Evolutionary conservation across 1,140 invertebrate species (phyloP).

Genomic region (Drosophila parvula): DNA sequence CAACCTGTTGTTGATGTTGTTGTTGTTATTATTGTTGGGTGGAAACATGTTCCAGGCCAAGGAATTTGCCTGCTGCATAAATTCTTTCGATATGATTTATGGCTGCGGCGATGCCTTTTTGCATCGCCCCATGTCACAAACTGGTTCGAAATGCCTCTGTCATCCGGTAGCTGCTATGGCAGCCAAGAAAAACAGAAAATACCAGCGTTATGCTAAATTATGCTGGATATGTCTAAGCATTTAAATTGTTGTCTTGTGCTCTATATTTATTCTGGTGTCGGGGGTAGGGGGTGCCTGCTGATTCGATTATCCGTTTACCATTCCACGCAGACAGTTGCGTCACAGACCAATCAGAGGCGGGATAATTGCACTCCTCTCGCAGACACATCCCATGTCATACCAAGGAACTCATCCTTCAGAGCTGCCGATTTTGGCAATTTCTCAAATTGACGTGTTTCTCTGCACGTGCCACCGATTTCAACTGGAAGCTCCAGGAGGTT

Average conservation of each 20-base stretch:
- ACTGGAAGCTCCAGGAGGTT: not conserved
- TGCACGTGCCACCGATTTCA: conserved; percentile 33
- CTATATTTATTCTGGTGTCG: conserved; percentile 29
- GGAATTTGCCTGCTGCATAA: conserved; percentile 74
- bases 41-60: conserved; percentile 56
- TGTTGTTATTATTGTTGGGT: too few species aligned
- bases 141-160: conserved; percentile 64
- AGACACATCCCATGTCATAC: conserved; percentile 7
- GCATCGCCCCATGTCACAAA: conserved; percentile 39
- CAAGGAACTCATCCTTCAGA: not conserved
- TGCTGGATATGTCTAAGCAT: conserved; percentile 16
- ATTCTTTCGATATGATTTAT: conserved; percentile 75
- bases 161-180: conserved; percentile 52
- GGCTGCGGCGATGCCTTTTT: conserved; percentile 12
- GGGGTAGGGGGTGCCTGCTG: not conserved
- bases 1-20: conserved; percentile 63
- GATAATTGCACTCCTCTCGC: conserved; percentile 25
- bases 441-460: conserved; percentile 31
- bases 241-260: conserved; percentile 30
- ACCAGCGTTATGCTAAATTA: conserved; percentile 50
- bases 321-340: conserved; percentile 16
- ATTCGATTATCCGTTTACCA: conserved; percentile 34
- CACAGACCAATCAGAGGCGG: conserved; percentile 34
- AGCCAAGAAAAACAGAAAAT: conserved; percentile 20
- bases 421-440: conserved; percentile 18